phyloP scores from a whole-genome alignment of 23 tunicate genomes.

The Styela clava region DNA sequence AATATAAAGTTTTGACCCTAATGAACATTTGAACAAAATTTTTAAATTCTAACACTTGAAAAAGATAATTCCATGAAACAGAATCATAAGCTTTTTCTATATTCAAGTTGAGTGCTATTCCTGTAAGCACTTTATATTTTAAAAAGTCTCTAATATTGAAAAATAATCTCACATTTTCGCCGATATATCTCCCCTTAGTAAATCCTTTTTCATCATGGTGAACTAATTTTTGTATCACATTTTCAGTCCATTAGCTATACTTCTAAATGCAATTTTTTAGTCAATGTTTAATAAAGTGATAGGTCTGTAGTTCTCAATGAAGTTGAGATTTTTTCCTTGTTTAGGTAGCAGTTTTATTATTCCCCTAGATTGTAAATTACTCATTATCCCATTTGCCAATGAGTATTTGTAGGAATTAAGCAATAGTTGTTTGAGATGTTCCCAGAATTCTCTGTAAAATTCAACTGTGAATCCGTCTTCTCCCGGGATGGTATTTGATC shows the following conservation, averaged over 20 bases:
- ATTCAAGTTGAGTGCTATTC: neutral
- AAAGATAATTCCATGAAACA: neutral
- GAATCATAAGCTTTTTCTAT: neutral
- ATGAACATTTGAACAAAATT: neutral
- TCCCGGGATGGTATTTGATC: no score
- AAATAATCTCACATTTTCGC: neutral
- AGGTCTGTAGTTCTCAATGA: neutral
- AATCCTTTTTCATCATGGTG: neutral
- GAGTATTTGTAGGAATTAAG: neutral
- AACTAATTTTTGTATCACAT: neutral
- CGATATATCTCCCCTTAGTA: neutral
- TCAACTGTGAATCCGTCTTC: no score
- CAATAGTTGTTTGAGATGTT: neutral
- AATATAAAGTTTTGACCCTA: neutral
- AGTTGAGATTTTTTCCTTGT: neutral
- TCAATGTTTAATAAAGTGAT: neutral
- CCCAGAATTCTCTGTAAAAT: neutral
- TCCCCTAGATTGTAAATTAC: neutral
- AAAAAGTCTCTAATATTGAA: neutral
- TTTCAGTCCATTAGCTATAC: neutral
- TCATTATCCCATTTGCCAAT: neutral
- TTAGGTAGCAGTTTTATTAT: neutral
- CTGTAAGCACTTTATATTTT: neutral
- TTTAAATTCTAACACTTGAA: neutral
- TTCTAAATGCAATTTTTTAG: neutral